Evolutionary conservation across 2,797 vertebrate species (phyloP).

Genomic region (Heterohyrax brucei): DNA sequence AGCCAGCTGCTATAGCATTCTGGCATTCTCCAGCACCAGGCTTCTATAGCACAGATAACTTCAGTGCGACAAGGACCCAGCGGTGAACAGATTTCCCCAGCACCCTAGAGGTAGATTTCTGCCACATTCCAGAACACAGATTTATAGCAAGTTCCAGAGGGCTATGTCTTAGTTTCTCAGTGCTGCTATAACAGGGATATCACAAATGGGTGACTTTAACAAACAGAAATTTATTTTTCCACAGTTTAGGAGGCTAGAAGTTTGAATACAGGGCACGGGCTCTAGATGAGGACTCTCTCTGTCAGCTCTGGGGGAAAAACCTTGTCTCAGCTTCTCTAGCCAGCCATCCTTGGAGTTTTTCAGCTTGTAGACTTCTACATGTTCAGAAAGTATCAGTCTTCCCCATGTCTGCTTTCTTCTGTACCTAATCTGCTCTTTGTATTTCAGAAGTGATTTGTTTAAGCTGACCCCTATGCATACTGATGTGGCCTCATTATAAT

Average conservation of each 20-base stretch:
- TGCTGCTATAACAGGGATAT: background rate
- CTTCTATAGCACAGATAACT: background rate
- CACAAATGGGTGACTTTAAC: background rate
- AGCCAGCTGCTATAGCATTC: background rate
- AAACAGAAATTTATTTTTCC: background rate
- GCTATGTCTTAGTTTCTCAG: background rate
- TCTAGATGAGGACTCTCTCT: background rate
- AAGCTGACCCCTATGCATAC: too few relatives aligned
- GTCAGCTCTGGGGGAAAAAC: background rate
- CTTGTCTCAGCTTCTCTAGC: background rate
- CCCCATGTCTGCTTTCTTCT: background rate
- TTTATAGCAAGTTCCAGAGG: conserved; percentile 24
- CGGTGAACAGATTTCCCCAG: background rate
- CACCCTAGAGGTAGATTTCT: background rate
- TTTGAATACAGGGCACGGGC: background rate
- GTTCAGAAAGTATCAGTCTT: background rate
- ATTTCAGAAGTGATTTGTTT: background rate
- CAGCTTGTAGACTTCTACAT: background rate
- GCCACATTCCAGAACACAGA: background rate
- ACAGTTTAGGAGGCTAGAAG: background rate
- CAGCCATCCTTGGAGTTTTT: background rate
- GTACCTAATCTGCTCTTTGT: background rate
- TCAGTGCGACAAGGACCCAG: background rate
- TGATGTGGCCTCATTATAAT: background rate
- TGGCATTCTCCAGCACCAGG: background rate